Conservation (phyloP, 2,113 vertebrate genomes). For the Lynx canadensis region DNA sequence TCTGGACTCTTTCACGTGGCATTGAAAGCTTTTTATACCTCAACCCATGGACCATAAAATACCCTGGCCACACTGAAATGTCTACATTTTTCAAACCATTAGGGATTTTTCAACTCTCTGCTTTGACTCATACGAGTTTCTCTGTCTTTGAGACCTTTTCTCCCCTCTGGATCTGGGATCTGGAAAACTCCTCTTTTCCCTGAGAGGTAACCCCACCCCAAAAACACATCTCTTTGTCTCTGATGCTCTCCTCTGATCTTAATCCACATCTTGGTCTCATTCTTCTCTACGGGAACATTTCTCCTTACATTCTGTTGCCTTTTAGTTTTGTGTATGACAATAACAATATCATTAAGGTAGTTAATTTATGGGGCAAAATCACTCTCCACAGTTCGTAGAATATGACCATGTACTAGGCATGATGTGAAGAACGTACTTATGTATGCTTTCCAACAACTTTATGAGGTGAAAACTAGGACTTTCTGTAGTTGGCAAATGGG, state of each 20-base stretch:
- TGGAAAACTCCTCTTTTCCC: background rate
- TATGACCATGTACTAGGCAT: background rate
- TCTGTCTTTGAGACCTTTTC: background rate
- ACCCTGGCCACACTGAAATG: background rate
- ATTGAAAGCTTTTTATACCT: background rate
- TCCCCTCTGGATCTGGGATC: background rate
- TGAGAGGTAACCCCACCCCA: background rate
- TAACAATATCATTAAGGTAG: background rate
- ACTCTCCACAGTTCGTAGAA: background rate
- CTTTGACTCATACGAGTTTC: background rate
- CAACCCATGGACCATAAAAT: background rate
- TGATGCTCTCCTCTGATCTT: background rate
- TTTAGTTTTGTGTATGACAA: slow-evolving; percentile 18
- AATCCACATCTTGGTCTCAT: background rate
- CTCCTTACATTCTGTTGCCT: background rate
- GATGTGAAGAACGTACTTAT: background rate
- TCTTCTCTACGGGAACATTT: background rate
- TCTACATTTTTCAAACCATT: background rate
- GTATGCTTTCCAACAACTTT: background rate
- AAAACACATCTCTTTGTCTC: background rate
- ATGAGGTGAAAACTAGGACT: background rate
- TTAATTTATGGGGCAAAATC: background rate
- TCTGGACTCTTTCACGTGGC: background rate
- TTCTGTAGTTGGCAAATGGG: background rate
- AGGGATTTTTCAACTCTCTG: background rate